Evolutionary conservation across 2,113 vertebrate species (phyloP).

Genomic region (Raja brachyura): DNA sequence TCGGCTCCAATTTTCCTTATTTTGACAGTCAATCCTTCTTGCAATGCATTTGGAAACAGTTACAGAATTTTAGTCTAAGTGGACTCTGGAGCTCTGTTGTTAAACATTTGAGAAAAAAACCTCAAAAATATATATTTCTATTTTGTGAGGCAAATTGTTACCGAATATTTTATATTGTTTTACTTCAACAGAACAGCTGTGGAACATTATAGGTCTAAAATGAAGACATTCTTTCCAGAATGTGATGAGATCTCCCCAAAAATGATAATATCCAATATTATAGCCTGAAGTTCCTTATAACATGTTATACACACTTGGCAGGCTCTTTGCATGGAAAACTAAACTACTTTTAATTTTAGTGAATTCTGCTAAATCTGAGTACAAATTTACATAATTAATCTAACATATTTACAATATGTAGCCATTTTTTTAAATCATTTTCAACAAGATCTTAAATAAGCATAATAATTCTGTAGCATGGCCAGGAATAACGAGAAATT

Average conservation of each 20-base stretch:
- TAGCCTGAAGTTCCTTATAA: not conserved
- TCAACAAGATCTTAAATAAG: not conserved
- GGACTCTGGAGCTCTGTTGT: not conserved
- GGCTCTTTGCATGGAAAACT: not conserved
- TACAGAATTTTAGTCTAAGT: not conserved
- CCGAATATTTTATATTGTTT: not conserved
- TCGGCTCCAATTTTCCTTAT: not conserved
- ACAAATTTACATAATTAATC: not conserved
- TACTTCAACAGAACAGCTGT: not conserved
- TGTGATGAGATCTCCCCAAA: not conserved
- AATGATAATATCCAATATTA: not conserved
- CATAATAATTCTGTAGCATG: not conserved
- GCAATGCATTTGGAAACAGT: not conserved
- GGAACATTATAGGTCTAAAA: not conserved
- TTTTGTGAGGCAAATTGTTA: not conserved
- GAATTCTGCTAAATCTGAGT: not conserved
- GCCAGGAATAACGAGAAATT: not conserved
- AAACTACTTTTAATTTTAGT: not conserved
- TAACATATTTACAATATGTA: not conserved
- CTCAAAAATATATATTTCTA: constrained; percentile 49
- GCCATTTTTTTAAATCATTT: not conserved
- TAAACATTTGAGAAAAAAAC: constrained; percentile 59
- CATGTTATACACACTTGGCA: not conserved
- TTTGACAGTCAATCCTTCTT: not conserved
- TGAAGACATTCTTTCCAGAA: not conserved